phyloP scores from a whole-genome alignment of 1,140 invertebrate genomes.

The Panonychus citri region DNA sequence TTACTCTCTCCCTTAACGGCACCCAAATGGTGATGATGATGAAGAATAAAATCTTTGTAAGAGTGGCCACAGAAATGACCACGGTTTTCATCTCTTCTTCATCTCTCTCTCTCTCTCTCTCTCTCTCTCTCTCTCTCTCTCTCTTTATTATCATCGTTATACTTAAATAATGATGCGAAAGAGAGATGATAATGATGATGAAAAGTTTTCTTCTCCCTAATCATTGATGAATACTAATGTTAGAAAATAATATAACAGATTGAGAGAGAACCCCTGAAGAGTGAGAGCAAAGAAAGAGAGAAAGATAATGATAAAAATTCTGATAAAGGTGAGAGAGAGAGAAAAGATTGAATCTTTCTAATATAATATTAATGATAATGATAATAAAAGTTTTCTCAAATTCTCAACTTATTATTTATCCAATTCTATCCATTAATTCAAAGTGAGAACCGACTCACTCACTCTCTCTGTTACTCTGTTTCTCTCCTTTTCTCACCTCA shows the following conservation, averaged over 20 bases:
- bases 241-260: neutral
- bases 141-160: neutral
- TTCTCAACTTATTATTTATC: neutral
- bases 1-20: neutral
- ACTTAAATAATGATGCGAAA: neutral
- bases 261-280: neutral
- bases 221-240: neutral
- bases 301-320: neutral
- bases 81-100: neutral
- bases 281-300: too few species aligned
- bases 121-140: neutral
- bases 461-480: too few species aligned
- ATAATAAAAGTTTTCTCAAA: neutral
- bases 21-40: neutral
- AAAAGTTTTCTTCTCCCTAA: neutral
- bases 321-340: neutral
- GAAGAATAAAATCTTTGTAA: neutral
- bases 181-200: neutral
- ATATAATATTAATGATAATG: too few species aligned
- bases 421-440: too few species aligned
- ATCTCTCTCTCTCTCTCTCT: neutral
- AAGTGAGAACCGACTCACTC: too few species aligned
- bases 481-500: too few species aligned
- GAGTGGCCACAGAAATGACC: neutral
- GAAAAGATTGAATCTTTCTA: too few species aligned